phyloP scores from a whole-genome alignment of 2,113 vertebrate species.

The Podiceps cristatus region DNA sequence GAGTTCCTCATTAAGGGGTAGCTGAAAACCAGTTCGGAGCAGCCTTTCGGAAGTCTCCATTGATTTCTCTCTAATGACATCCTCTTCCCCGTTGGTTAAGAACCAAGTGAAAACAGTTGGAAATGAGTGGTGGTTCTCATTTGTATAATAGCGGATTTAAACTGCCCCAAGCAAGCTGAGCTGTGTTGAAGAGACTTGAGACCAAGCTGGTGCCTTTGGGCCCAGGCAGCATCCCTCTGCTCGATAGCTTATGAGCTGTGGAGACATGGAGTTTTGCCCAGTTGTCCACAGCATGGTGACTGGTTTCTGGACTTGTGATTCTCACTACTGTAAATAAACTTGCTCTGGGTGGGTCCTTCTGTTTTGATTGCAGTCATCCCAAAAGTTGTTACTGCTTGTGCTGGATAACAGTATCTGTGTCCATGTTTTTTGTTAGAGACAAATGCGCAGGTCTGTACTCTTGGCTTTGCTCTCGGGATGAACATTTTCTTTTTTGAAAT shows the following conservation, averaged over 20 bases:
- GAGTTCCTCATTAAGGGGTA: background rate
- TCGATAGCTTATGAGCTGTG: background rate
- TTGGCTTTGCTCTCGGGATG: background rate
- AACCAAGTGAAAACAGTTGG: conserved; percentile 14
- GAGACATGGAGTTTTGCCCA: background rate
- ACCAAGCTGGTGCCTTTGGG: background rate
- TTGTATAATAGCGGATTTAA: background rate
- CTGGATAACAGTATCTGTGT: background rate
- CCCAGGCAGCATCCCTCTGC: background rate
- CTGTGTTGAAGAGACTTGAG: background rate
- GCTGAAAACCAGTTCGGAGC: background rate
- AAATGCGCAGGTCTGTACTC: background rate
- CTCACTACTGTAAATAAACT: background rate
- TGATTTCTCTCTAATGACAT: conserved; percentile 23
- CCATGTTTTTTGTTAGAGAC: background rate
- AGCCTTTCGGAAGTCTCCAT: background rate
- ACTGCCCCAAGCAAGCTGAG: background rate
- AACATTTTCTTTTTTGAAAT: conserved; percentile 9
- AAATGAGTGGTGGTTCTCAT: background rate
- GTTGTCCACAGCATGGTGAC: background rate
- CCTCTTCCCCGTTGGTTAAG: background rate
- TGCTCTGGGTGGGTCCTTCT: background rate
- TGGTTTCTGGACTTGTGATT: background rate
- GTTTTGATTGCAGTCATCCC: background rate
- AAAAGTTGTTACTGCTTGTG: background rate